Evolutionary conservation across 1,140 invertebrate genomes (phyloP).

Genomic region (Aphelenchoides fujianensis): DNA sequence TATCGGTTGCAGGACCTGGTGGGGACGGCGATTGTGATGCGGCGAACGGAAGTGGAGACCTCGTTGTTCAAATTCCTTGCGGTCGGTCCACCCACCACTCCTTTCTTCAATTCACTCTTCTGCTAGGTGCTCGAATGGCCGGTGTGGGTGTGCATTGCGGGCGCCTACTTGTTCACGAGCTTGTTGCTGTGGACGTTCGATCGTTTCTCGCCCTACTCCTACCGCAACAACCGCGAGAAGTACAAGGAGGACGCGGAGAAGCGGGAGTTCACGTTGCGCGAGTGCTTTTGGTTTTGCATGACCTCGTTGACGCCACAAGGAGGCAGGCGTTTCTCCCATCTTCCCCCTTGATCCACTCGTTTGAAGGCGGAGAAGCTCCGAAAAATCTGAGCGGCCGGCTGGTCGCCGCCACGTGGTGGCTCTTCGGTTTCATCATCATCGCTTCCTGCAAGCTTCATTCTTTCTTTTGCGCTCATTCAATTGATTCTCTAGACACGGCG

Average conservation of each 20-base stretch:
- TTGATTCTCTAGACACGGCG: too few relatives aligned
- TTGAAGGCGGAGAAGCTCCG: slow-evolving; percentile 82
- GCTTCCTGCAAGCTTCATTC: too few relatives aligned
- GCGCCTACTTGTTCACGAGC: slow-evolving; percentile 89
- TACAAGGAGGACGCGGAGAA: slow-evolving; percentile 88
- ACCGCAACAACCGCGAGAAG: slow-evolving; percentile 81
- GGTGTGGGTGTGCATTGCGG: slow-evolving; percentile 90
- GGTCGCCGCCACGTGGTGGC: slow-evolving; percentile 92
- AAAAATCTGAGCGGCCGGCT: slow-evolving; percentile 71
- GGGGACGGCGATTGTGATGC: slow-evolving; percentile 86
- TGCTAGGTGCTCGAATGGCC: slow-evolving; percentile 79
- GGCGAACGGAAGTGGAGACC: slow-evolving; percentile 71
- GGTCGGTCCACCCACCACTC: too few relatives aligned
- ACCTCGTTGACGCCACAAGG: slow-evolving; percentile 65
- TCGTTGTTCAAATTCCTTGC: slow-evolving; percentile 94
- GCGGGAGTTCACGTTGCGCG: slow-evolving; percentile 87
- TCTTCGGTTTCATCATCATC: slow-evolving; percentile 95
- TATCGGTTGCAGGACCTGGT: too few relatives aligned
- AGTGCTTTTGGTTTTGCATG: slow-evolving; percentile 98
- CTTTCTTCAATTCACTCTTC: too few relatives aligned
- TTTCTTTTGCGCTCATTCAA: too few relatives aligned
- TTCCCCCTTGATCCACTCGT: background rate
- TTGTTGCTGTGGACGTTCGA: slow-evolving; percentile 92
- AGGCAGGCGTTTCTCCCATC: background rate
- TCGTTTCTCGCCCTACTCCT: slow-evolving; percentile 89